Evolutionary conservation across 2,113 vertebrate species (phyloP), one percentile per base, ranked within the genome.

Genomic region (Tonatia bakeri): DNA sequence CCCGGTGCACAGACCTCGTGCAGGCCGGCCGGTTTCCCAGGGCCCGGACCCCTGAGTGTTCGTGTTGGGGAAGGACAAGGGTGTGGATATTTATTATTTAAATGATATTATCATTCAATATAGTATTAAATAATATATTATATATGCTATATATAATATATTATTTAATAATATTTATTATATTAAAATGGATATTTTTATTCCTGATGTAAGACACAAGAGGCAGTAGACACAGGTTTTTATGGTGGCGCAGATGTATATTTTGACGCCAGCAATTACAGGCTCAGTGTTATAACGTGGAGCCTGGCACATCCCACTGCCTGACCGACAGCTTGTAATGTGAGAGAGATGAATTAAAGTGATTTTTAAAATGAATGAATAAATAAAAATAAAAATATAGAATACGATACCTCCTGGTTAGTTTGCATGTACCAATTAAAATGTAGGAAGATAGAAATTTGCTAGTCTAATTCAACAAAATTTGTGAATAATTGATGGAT

Each of bases 11-110:
- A 65, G 77, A 40, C 92, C 56, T 36, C 8, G 20, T 31, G 79
- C 70, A 24, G 40, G 76, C 64, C 28, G 0, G 43, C 93, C 38
- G 5, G 12, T 77, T 28, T 22, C 22, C 61, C 0, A 24, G 47
- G 94, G 84, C 92, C 97, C 43, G 95, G 97, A 94, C 97, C 97
- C 56, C 96, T 94, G 91, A 96, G 96, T 98, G 97, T 98, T 97
- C 97, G 83, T 97, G 96, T 97, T 96, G 97, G 98, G 98, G 98
- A 61, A 97, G 98, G 97, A 98, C 98, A 97, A 99, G 98, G 98
- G 97, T 99, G 98, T 99, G 99, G 96, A 98, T 99, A 99, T 61
- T 28, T 99, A 99, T 61, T 31, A 31, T 61, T 28, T 43, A 43
- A 43, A 43, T 43, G 9, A 43, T 43, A 43, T 43, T 43, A 43